A percentile compares a stretch with the other conserved stretches of the same genome.
Conservation (phyloP, 2,113 vertebrate species). For the Mystacornis crossleyi region DNA sequence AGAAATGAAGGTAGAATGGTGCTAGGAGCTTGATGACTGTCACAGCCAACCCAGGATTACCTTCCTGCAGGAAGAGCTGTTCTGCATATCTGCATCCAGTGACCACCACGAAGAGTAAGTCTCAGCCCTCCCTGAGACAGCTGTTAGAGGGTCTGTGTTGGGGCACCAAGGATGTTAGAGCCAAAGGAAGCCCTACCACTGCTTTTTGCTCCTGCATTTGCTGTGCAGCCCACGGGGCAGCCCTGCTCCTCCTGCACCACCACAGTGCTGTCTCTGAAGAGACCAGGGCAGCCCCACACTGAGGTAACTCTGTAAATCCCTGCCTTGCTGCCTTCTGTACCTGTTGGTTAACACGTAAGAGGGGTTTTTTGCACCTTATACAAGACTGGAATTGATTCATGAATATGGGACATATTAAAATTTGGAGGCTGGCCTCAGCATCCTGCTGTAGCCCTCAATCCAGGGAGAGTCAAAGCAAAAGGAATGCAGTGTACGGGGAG, state of each 20-base stretch:
- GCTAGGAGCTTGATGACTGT: neutral
- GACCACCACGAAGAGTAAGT: accelerated
- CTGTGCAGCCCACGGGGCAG: neutral
- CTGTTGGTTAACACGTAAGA: neutral
- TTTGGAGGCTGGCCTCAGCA: neutral
- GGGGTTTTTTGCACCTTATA: neutral
- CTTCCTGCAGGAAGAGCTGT: neutral
- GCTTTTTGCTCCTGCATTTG: neutral
- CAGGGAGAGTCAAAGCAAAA: neutral
- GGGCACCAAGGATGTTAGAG: neutral
- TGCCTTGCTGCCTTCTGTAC: neutral
- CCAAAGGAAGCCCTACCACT: neutral
- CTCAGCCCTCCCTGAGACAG: neutral
- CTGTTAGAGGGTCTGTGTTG: neutral
- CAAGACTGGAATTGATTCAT: neutral
- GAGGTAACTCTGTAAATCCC: neutral
- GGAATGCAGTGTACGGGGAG: neutral
- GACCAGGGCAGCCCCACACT: neutral
- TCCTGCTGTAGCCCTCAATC: neutral
- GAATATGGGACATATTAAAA: neutral
- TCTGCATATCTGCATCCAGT: too few relatives aligned
- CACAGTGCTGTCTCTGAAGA: neutral
- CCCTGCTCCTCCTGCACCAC: neutral
- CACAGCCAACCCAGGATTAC: neutral
- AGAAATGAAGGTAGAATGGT: neutral